phyloP scores from a whole-genome alignment of 2,113 vertebrate genomes.

The Sturnira hondurensis region DNA sequence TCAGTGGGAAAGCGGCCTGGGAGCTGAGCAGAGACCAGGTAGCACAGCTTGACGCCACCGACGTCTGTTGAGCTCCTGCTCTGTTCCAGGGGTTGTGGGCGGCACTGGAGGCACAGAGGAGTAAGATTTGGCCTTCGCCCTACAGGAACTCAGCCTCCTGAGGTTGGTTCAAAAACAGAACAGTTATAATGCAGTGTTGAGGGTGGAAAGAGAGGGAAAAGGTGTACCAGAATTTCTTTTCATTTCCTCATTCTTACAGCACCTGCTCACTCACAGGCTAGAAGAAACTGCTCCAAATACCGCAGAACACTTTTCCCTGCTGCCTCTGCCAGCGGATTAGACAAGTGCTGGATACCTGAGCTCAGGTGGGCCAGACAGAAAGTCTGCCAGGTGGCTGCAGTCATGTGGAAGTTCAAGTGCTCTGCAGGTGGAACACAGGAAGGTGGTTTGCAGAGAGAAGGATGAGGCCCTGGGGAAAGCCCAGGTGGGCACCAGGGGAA shows the following conservation, averaged over 20 bases:
- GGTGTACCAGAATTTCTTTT: background rate
- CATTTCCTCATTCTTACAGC: background rate
- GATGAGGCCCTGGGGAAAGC: background rate
- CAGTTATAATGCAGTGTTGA: accelerated
- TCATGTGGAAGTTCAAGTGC: background rate
- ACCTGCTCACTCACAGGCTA: background rate
- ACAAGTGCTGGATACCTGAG: background rate
- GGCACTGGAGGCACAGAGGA: background rate
- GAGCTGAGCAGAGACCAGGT: background rate
- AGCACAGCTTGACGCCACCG: accelerated
- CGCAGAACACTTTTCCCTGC: accelerated
- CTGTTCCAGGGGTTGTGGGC: background rate
- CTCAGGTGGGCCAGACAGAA: background rate
- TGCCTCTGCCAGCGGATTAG: background rate
- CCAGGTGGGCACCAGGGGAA: accelerated
- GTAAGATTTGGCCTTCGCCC: background rate
- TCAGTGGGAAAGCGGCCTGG: background rate
- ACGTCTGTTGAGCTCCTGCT: background rate
- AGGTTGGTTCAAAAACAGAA: background rate
- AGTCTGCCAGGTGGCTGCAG: background rate
- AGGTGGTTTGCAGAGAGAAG: background rate
- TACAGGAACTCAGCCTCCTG: background rate
- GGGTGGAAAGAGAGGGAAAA: background rate
- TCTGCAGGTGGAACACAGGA: background rate
- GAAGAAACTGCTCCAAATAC: background rate